Base-by-base conservation (phyloP, 2,888 invertebrate species). In the Phaonia tiefii region DNA sequence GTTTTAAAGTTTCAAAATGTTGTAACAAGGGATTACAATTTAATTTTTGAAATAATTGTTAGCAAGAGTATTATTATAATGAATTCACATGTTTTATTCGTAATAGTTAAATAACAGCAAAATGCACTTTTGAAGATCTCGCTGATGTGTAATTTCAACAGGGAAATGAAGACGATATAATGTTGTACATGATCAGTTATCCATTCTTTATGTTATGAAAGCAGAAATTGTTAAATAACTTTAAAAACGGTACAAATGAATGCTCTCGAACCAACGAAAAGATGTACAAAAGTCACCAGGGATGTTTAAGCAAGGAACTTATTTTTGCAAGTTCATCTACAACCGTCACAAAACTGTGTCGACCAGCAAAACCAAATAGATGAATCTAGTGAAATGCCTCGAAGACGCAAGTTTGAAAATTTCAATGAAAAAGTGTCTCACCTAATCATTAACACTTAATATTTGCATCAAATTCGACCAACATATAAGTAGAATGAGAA, bases 191-290 rank as follows among this genome's bases (percentile, higher is more conserved):
- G n/a, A 42, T 42, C 13, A 42, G n/a, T 42, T 13, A 42, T 42
- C 42, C 10, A 8, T 42, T 42, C 42, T 42, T 42, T n/a, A 42
- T 13, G n/a, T 13, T 42, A 42, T 42, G n/a, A 42, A 42, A 42
- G 10, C 10, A 42, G n/a, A 42, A 42, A 42, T n/a, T 42, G 10
- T 42, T 42, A 13, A 42, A 42, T 13, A 13, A 42, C 42, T 42
- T 42, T 42, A 42, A 42, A n/a, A 42, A 42, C 42, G 42, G 42
- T 42, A 42, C 42, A n/a, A 42, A 42, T 42, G 13, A 42, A 42
- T 42, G 42, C n/a, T 42, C 10, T n/a, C 10, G 42, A 42, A 42
- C 10, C 42, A 42, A 42, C 13, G n/a, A 42, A 42, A 13, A 13
- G 42, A 13, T 42, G 10, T 42, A 42, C 42, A 13, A 10, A 42